Evolutionary conservation across 2,888 invertebrate genomes (phyloP), one percentile per base, ranked within the genome.

Genomic region (Himalopsyche anomala): DNA sequence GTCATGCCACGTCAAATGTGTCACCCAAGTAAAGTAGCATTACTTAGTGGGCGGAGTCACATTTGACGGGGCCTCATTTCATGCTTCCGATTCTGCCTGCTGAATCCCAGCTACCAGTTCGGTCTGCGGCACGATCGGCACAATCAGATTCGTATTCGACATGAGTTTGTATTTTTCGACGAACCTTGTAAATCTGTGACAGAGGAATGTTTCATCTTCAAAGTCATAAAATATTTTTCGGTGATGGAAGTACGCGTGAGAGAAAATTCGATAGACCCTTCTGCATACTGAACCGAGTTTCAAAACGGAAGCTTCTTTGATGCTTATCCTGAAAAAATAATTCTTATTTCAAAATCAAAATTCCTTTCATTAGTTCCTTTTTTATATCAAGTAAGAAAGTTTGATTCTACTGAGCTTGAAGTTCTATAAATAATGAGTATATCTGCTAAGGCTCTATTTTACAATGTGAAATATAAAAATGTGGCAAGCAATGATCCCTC

Each of bases 171-270:
- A 99, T 93, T 99, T 99, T 89, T 97, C 99, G 85, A 99, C 99
- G 94, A 99, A 99, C 90, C 96, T 96, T 84, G 99, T 99, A 92
- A 99, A 99, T 90, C 97, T 95, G 91, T 97, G 96, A 93, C 99
- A 99, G 88, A 99, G 93, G 91, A 96, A 98, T 42, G 99, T 99
- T 92, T 98, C 98, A 90, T 96, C 96, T 95, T 99, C 99, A 93
- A 99, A 99, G 89, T 98, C 97, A 93, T 99, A 99, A 93, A 99
- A 99, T 91, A 99, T 96, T 89, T 96, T 95, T 90, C 98, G 95
- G 92, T 99, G 99, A 92, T 99, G 99, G 92, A 98, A 99, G 92
- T 98, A 99, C 54, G 99, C 99, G 93, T 99, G 99, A 82, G 99
- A 99, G 92, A 99, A 99, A 91, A 99, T 99, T 93, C 99, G 96